Conservation (phyloP, 2,797 vertebrate species). For the Rousettus madagascariensis region DNA sequence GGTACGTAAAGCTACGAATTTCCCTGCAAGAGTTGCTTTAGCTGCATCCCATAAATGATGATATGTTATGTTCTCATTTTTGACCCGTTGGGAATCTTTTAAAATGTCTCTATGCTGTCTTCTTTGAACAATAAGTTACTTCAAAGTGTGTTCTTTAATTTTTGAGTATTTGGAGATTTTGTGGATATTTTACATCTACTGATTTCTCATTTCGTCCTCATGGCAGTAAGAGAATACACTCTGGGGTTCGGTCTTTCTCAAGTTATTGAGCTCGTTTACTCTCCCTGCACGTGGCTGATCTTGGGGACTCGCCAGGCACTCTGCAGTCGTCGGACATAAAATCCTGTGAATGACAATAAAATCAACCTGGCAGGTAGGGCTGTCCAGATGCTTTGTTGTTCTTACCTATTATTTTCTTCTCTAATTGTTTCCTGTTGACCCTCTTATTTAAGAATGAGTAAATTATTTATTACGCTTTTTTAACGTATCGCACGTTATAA, state of each 20-base stretch:
- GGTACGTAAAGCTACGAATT: not conserved
- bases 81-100: not conserved
- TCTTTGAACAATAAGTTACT: not conserved
- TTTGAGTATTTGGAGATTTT: not conserved
- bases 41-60: not conserved
- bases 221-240: not conserved
- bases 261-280: not conserved
- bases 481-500: not conserved
- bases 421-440: not conserved
- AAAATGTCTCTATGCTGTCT: not conserved
- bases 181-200: not conserved
- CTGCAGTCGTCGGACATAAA: not conserved
- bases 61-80: not conserved
- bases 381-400: not conserved
- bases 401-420: not conserved
- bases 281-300: not conserved
- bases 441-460: not conserved
- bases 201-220: not conserved
- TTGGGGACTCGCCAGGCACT: not conserved
- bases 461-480: not conserved
- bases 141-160: not conserved
- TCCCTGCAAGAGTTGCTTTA: not conserved
- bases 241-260: not conserved
- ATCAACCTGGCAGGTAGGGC: not conserved
- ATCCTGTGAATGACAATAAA: not conserved